These are phyloP conservation scores for Cryptophagus acutangulus DNA, from an alignment of 2,888 invertebrate genomes.

Conservation along the genomic window DNA sequence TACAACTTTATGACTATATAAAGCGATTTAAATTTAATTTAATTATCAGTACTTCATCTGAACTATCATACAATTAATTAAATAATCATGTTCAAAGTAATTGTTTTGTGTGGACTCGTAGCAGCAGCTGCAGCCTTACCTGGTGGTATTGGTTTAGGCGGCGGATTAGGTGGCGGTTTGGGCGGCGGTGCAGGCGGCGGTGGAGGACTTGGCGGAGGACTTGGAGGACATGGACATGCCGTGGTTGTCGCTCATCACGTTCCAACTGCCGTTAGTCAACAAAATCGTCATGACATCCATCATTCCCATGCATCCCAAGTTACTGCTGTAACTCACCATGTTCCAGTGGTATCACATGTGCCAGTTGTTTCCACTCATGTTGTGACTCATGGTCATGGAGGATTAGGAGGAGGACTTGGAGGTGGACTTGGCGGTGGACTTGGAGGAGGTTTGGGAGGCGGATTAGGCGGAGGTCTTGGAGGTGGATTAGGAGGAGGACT, in stretches of 20 bases:
- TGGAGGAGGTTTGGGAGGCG: no score
- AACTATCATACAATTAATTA: background rate
- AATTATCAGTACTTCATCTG: no score
- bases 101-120: background rate
- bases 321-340: background rate
- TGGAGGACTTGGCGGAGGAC: background rate
- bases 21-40: no score
- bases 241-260: no score
- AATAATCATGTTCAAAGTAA: background rate
- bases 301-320: no score
- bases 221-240: slow-evolving; percentile 4
- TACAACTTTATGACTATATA: no score
- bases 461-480: background rate
- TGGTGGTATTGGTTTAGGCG: slow-evolving; percentile 4
- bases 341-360: slow-evolving; percentile 1
- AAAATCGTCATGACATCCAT: no score
- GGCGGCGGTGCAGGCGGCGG: background rate
- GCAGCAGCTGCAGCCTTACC: background rate
- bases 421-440: background rate
- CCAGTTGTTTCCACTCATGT: background rate
- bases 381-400: background rate
- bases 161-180: slow-evolving; percentile 3
- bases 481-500: background rate
- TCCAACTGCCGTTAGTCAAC: no score
- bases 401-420: background rate